phyloP scores from a whole-genome alignment of 2,113 vertebrate genomes.

The Gavia stellata region DNA sequence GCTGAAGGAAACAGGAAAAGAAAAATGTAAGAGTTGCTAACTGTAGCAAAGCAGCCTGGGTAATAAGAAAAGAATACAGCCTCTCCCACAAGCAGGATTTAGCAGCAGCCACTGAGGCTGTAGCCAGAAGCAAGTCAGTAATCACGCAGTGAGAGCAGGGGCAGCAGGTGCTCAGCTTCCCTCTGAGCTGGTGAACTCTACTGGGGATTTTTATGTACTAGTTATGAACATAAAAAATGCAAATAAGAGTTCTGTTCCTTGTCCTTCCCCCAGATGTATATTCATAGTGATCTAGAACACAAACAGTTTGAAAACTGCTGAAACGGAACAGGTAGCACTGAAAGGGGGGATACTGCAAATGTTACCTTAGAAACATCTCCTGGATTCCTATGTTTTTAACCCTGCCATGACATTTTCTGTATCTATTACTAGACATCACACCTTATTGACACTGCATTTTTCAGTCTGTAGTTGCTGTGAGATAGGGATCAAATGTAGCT shows the following conservation, averaged over 20 bases:
- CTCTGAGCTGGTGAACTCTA: not conserved
- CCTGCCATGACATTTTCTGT: not conserved
- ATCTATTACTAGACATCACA: not conserved
- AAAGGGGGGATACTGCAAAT: fast-evolving
- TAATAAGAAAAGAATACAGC: fast-evolving
- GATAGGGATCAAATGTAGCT: fast-evolving
- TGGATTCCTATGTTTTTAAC: fast-evolving
- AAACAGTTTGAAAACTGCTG: not conserved
- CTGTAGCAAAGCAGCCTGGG: not conserved
- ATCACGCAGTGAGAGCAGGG: fast-evolving
- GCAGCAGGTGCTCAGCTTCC: not conserved
- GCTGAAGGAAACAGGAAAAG: not conserved
- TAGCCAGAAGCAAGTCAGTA: not conserved
- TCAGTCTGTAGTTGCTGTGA: not conserved
- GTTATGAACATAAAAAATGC: not conserved
- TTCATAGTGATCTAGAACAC: not conserved
- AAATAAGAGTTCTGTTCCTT: not conserved
- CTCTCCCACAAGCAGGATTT: not conserved
- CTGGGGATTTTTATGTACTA: not conserved
- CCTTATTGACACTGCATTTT: not conserved
- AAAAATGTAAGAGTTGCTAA: not conserved
- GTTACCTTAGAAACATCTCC: not conserved
- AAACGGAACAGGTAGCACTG: not conserved
- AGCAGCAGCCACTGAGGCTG: not conserved
- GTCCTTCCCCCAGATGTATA: not conserved